phyloP scores from a whole-genome alignment of 2,113 vertebrate genomes.

The Chaetorhynchus papuensis region DNA sequence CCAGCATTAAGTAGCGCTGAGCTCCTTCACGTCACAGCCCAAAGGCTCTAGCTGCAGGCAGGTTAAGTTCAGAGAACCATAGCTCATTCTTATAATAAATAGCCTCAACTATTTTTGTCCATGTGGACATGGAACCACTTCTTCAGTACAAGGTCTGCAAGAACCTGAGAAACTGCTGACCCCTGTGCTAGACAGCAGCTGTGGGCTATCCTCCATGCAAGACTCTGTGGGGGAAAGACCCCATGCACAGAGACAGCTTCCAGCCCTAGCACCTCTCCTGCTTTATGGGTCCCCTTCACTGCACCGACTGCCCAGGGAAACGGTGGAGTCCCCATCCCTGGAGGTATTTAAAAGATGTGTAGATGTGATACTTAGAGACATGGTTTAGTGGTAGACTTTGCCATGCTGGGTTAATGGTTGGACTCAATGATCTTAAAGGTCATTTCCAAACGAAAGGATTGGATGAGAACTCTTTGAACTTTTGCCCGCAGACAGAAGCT shows the following conservation, averaged over 20 bases:
- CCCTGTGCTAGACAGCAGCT: not conserved
- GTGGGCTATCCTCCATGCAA: accelerated
- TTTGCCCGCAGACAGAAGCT: not conserved
- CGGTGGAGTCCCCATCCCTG: not conserved
- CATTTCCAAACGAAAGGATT: not conserved
- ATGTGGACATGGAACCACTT: accelerated
- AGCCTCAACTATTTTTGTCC: not conserved
- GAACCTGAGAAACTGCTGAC: not conserved
- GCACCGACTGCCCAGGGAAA: not conserved
- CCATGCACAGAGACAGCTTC: not conserved
- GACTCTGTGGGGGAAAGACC: not conserved
- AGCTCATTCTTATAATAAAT: not conserved
- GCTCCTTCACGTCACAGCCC: not conserved
- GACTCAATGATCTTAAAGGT: not conserved
- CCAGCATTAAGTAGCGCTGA: not conserved
- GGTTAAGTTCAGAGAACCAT: not conserved
- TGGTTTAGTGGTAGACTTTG: not conserved
- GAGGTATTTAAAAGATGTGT: accelerated
- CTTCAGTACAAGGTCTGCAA: not conserved
- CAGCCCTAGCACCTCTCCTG: not conserved
- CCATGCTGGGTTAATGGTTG: not conserved
- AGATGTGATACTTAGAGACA: not conserved
- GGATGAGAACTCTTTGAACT: not conserved
- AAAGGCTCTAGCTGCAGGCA: not conserved
- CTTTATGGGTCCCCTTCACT: not conserved